A percentile compares a stretch with the other conserved stretches of the same genome.
These are phyloP conservation scores for Microchrysa polita DNA, from an alignment of 2,888 invertebrate species.

Conservation along the genomic window DNA sequence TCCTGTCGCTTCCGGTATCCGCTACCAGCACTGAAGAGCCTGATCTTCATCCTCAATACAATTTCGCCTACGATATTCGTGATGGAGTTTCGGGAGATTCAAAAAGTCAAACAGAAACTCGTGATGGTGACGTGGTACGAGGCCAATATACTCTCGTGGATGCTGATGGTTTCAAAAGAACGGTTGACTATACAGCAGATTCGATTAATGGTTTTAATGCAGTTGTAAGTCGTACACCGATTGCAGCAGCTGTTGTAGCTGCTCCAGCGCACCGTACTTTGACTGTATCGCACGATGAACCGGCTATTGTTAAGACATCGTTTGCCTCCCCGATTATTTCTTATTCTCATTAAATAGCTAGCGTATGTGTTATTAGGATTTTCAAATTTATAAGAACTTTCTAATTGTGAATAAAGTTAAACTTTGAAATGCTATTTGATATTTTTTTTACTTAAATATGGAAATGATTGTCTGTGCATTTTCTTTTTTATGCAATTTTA, in stretches of 20 bases:
- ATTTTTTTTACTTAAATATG: too few species aligned
- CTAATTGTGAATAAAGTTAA: constrained; percentile 11
- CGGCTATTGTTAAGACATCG: constrained; percentile 50
- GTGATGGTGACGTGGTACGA: constrained; percentile 60
- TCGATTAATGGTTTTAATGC: constrained; percentile 61
- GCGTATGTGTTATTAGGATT: constrained; percentile 50
- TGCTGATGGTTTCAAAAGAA: constrained; percentile 60
- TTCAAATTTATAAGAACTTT: constrained; percentile 1
- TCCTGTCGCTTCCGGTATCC: constrained; percentile 44
- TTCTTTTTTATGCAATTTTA: too few species aligned
- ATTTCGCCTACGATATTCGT: constrained; percentile 59
- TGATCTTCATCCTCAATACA: constrained; percentile 60
- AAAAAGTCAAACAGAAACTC: constrained; percentile 60
- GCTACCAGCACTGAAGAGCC: constrained; percentile 56
- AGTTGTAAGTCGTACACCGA: constrained; percentile 54
- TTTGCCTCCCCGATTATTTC: constrained; percentile 27
- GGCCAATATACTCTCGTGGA: constrained; percentile 61
- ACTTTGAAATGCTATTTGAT: neutral
- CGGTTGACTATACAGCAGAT: constrained; percentile 60
- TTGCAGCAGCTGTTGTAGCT: constrained; percentile 32
- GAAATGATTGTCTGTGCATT: too few species aligned
- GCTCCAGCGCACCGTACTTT: constrained; percentile 12
- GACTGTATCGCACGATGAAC: constrained; percentile 46
- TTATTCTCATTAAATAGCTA: constrained; percentile 42
- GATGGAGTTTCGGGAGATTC: constrained; percentile 60